phyloP scores from a whole-genome alignment of 2,888 invertebrate species.

The Lacanobia oleracea region DNA sequence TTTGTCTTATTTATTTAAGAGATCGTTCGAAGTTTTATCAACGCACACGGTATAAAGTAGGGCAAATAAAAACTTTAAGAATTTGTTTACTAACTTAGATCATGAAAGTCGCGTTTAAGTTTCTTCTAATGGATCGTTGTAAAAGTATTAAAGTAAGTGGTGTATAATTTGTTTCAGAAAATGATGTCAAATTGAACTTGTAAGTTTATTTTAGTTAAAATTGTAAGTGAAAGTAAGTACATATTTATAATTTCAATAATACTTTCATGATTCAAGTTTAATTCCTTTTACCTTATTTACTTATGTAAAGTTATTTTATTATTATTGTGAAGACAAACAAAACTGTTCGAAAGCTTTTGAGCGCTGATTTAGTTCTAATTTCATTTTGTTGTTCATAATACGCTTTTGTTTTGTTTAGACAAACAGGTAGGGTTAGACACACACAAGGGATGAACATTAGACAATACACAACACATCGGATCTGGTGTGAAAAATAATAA shows the following conservation, averaged over 20 bases:
- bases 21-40: slow-evolving; percentile 70
- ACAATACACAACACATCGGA: slow-evolving; percentile 95
- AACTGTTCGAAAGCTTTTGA: slow-evolving; percentile 88
- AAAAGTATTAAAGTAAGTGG: slow-evolving; percentile 35
- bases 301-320: slow-evolving; percentile 75
- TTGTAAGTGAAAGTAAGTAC: slow-evolving; percentile 1
- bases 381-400: slow-evolving; percentile 77
- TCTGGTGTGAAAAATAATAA: slow-evolving; percentile 89
- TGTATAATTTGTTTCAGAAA: slow-evolving; percentile 27
- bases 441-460: slow-evolving; percentile 97
- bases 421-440: slow-evolving; percentile 94
- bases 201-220: slow-evolving; percentile 3
- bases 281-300: slow-evolving; percentile 72
- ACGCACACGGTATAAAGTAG: slow-evolving; percentile 74
- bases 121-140: slow-evolving; percentile 35
- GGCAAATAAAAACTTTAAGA: slow-evolving; percentile 76
- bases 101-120: slow-evolving; percentile 80
- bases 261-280: slow-evolving; percentile 87
- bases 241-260: slow-evolving; percentile 44
- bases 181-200: slow-evolving; percentile 26
- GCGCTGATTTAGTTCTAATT: slow-evolving; percentile 82
- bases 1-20: slow-evolving; percentile 86
- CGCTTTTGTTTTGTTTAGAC: slow-evolving; percentile 88
- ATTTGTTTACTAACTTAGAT: slow-evolving; percentile 79
- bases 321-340: slow-evolving; percentile 86